Conservation (phyloP, 2,888 invertebrate species). For the Mycalesis mineus region DNA sequence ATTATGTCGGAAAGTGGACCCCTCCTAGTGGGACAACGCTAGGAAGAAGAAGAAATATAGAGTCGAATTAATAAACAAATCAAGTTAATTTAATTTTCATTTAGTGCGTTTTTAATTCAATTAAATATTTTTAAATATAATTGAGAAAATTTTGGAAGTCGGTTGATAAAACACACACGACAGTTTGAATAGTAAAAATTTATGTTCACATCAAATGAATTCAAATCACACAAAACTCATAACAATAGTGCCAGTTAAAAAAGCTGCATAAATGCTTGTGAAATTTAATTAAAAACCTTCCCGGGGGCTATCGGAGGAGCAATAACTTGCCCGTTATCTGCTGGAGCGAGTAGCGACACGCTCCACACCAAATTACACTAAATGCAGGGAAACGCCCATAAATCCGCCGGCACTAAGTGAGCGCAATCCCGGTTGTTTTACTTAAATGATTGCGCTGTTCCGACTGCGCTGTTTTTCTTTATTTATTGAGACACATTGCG, state of each 20-base stretch:
- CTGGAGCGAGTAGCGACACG: conserved; percentile 1
- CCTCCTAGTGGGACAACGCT: too few relatives aligned
- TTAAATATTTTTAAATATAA: too few relatives aligned
- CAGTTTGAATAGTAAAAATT: too few relatives aligned
- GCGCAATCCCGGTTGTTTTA: conserved; percentile 11
- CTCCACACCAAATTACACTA: conserved; percentile 9
- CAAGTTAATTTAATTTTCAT: too few relatives aligned
- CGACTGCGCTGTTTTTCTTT: neutral
- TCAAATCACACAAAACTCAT: neutral
- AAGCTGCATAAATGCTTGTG: neutral
- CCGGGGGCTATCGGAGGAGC: neutral
- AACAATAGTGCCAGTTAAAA: neutral
- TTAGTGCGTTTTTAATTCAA: too few relatives aligned
- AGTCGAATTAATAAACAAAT: too few relatives aligned
- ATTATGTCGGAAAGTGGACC: too few relatives aligned
- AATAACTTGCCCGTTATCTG: conserved; percentile 8
- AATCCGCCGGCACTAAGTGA: conserved; percentile 10
- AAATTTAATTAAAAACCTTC: conserved; percentile 12
- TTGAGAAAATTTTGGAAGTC: too few relatives aligned
- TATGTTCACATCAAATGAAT: too few relatives aligned
- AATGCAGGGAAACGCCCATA: conserved; percentile 6
- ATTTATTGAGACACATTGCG: neutral
- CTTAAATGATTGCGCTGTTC: conserved; percentile 6
- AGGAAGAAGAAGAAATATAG: too few relatives aligned
- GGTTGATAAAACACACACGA: too few relatives aligned